Base-by-base conservation (phyloP, 2,113 vertebrate species). In the Heterocephalus glaber region DNA sequence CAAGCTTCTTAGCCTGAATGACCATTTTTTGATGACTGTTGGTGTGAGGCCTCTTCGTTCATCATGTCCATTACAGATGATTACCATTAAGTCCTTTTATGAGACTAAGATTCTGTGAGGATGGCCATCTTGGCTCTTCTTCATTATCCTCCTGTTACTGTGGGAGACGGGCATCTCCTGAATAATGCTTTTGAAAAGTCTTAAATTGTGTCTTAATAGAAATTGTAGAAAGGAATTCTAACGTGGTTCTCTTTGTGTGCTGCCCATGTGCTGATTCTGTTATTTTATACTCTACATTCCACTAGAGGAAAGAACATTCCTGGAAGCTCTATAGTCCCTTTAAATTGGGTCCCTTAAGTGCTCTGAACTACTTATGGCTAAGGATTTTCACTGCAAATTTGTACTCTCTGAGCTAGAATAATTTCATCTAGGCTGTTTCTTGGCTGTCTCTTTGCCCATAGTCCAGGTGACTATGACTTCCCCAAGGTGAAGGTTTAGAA, bases 131-230 rank as follows among this genome's bases (percentile, higher is more conserved):
- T 90, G 2, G 70, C 3, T 65, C 49, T 12, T 92, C 56, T 41
- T 68, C 12, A 1, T 81, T 44, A 65, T 54, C 35, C 26, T 44
- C 22, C 44, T 28, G 0, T 70, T 63, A 4, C 52, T 82, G 9
- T 79, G 41, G 35, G 44, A 84, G n/a, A 28, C 6, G 26, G 9
- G 22, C 10, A 5, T 58, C 70, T 93, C 52, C 35, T 4, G 3
- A 89, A 41, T 85, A 60, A 74, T 33, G 74, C 22, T 65, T 88
- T 91, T 83, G 61, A 92, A 49, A 90, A 84, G 28, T 80, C 33
- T 89, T 93, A 84, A 89, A 70, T 81, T 81, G 26, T 76, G 7
- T 72, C 54, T 63, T 60, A 63, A 10, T 70, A 79, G 83, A 52
- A 89, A 84, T 84, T 26, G 3, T 38, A 47, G 76, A 76, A n/a